These are phyloP conservation scores for Steatornis caripensis DNA, from an alignment of 2,113 vertebrate genomes.

Conservation along the genomic window DNA sequence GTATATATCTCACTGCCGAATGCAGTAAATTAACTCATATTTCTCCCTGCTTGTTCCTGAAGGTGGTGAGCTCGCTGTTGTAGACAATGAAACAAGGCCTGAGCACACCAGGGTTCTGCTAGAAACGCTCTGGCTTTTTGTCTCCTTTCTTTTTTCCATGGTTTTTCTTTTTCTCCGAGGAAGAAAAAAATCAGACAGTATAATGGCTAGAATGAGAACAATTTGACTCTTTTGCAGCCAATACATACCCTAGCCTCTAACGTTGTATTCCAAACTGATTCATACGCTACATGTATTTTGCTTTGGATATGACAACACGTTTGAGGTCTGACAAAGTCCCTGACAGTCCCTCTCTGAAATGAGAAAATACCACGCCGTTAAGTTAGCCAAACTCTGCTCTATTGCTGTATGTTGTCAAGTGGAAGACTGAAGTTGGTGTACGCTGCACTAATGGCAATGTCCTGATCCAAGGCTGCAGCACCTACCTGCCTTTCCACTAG, in stretches of 20 bases:
- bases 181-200: not conserved
- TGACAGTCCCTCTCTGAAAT: not conserved
- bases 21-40: conserved; percentile 44
- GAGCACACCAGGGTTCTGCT: conserved; percentile 13
- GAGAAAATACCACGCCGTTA: not conserved
- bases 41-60: conserved; percentile 49
- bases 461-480: not conserved
- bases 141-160: conserved; percentile 3
- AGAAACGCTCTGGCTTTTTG: conserved; percentile 5
- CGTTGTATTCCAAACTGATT: not conserved
- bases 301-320: not conserved
- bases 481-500: not conserved
- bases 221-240: not conserved
- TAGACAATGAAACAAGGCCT: conserved; percentile 38
- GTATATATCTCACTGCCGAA: conserved; percentile 11
- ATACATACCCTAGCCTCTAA: not conserved
- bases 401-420: not conserved
- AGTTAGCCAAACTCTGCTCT: not conserved
- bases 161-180: conserved; percentile 30
- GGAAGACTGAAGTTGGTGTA: not conserved
- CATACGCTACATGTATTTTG: not conserved
- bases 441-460: not conserved
- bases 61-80: conserved; percentile 50
- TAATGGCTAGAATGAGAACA: conserved; percentile 3
- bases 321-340: not conserved